Conservation (phyloP, 2,113 vertebrate genomes). For the Crotophaga sulcirostris region DNA sequence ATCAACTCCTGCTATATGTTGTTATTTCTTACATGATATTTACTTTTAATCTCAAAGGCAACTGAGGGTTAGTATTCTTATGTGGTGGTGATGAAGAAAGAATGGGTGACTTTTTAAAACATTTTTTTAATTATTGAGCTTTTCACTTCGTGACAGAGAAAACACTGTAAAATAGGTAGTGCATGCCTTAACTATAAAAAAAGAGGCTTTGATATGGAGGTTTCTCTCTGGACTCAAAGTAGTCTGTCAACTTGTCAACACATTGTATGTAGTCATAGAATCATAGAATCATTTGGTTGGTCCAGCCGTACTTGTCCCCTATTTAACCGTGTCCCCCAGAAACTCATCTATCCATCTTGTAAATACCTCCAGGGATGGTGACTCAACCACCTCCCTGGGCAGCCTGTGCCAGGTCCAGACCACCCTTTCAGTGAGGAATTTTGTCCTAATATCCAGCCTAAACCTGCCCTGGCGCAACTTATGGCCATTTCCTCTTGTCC, state of each 20-base stretch:
- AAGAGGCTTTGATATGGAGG: neutral
- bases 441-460: too few relatives aligned
- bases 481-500: too few relatives aligned
- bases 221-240: neutral
- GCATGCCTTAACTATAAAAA: neutral
- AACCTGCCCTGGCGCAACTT: too few relatives aligned
- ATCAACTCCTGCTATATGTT: neutral
- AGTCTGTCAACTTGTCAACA: neutral
- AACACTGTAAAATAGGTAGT: neutral
- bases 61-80: neutral
- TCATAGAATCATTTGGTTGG: too few relatives aligned
- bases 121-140: neutral
- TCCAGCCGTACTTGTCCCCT: too few relatives aligned
- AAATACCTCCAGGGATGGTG: too few relatives aligned
- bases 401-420: too few relatives aligned
- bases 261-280: neutral
- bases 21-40: neutral
- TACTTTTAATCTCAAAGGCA: neutral
- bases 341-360: too few relatives aligned
- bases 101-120: neutral
- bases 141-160: neutral
- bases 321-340: too few relatives aligned
- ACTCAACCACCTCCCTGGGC: too few relatives aligned
- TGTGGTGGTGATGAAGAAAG: neutral
- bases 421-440: too few relatives aligned